Conservation (phyloP, 1,140 invertebrate species). For the Rhopalosiphum padi region DNA sequence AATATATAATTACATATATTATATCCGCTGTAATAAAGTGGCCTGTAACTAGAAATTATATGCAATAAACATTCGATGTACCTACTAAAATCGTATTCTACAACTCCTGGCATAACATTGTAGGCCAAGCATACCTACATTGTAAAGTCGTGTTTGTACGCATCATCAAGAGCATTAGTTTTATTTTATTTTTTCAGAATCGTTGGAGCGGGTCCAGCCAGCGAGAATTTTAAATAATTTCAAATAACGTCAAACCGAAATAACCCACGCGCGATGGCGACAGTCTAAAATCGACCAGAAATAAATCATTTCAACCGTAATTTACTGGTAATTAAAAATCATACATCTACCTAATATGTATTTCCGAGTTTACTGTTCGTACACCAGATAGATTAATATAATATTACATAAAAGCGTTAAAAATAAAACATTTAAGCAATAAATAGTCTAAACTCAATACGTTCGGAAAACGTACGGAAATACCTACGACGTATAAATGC, state of each 20-base stretch:
- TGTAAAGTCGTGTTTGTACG: neutral
- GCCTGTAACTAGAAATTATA: neutral
- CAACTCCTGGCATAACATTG: neutral
- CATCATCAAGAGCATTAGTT: neutral
- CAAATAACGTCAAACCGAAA: neutral
- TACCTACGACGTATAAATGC: neutral
- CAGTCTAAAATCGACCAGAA: neutral
- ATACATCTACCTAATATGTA: neutral
- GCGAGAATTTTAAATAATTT: neutral
- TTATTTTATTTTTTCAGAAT: neutral
- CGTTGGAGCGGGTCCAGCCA: neutral
- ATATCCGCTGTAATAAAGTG: neutral
- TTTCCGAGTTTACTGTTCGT: neutral
- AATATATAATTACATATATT: neutral
- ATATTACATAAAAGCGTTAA: neutral
- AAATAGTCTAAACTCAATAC: neutral
- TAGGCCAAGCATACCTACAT: neutral
- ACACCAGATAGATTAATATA: neutral
- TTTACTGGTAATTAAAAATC: neutral
- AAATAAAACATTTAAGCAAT: too few relatives aligned
- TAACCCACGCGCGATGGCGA: neutral
- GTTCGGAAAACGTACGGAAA: neutral
- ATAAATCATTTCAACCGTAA: neutral
- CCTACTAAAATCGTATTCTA: neutral
- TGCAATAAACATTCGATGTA: neutral